Evolutionary conservation across 1,140 invertebrate genomes (phyloP).

Genomic region (Philaenus spumarius): DNA sequence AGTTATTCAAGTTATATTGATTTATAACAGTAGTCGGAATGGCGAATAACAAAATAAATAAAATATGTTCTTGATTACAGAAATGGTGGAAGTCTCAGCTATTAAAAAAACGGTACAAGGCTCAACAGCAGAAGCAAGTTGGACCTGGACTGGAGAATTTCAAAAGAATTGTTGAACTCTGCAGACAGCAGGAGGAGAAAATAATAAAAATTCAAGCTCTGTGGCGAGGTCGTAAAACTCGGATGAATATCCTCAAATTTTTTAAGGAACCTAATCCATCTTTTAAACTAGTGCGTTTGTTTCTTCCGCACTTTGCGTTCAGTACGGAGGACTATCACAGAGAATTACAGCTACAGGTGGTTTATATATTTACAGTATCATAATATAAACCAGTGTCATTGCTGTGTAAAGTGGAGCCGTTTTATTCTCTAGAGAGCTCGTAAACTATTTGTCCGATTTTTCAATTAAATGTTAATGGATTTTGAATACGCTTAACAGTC

Average conservation of each 20-base stretch:
- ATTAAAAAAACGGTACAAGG: neutral
- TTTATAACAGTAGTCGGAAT: no score
- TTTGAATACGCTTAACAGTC: no score
- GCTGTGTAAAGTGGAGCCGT: no score
- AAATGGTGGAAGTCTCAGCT: neutral
- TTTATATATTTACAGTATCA: neutral
- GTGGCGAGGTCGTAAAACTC: conserved; percentile 48
- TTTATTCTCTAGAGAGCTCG: no score
- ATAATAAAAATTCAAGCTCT: conserved; percentile 59
- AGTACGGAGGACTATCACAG: conserved; percentile 63
- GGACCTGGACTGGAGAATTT: neutral
- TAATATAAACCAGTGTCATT: no score
- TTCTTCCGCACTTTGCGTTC: conserved; percentile 63
- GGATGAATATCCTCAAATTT: conserved; percentile 50
- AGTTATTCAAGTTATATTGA: no score
- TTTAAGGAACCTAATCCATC: conserved; percentile 58
- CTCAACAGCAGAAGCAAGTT: neutral
- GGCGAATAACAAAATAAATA: no score
- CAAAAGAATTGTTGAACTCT: neutral
- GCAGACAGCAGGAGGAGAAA: conserved; percentile 35
- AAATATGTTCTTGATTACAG: no score
- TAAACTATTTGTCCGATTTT: no score
- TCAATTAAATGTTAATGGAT: no score
- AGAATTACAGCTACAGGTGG: conserved; percentile 56
- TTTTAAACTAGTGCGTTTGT: conserved; percentile 60